Evolutionary conservation across 2,888 invertebrate genomes (phyloP), one percentile per base, ranked within the genome.

Genomic region (Petrophora chlorosata): DNA sequence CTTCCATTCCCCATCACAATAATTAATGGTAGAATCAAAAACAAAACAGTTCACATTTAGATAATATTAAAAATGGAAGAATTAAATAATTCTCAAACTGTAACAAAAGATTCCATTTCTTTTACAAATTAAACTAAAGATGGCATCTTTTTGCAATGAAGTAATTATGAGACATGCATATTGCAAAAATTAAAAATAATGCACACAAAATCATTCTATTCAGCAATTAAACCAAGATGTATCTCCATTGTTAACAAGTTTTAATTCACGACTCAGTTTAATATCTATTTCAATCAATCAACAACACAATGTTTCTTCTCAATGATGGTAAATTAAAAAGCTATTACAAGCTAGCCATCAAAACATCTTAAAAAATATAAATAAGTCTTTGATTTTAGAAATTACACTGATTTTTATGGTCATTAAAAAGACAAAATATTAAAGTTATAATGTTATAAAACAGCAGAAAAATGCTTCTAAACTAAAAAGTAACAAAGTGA

Each of bases 331-430:
- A 75, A 80, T 71, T 67, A 77, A 72, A 65, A 59, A 52, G 55
- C 63, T 60, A 65, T 59, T 45, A 47, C 52, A 58, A 45, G 63
- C 64, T 62, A 66, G 57, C 55, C 56, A 65, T 28, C 16, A 61
- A 69, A 75, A 78, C 73, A 56, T 67, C 65, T 65, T 73, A 73
- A 72, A 76, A 76, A 76, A 73, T 78, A 76, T 76, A 77, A 73
- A 74, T 72, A 75, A 64, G 66, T 65, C 76, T 70, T 81, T 81
- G 49, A 84, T 82, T 79, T 75, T 48, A 53, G 29, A 44, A 45
- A 53, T 41, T 19, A 48, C 53, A 57, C 48, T 56, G 61, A 61
- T 61, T 56, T 28, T 57, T 69, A 65, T 19, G 34, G 36, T 50
- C 63, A 47, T 45, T 53, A 56, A 34, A 43, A 74, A 66, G 66